These are phyloP conservation scores for Bombus pascuorum DNA, from an alignment of 1,140 invertebrate species.

Conservation along the genomic window DNA sequence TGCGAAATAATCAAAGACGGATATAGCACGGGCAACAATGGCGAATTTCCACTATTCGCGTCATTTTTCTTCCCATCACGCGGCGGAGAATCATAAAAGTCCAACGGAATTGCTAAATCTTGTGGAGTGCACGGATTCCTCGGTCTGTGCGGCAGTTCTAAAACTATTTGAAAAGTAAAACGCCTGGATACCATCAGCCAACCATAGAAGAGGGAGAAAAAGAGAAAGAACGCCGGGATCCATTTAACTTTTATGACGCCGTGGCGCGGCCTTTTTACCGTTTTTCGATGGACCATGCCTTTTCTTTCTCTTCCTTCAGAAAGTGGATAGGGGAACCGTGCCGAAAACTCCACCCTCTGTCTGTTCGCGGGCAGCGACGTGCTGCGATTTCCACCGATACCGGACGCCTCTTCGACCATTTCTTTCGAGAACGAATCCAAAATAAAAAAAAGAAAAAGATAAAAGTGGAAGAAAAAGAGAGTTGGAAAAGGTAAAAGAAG, in stretches of 20 bases:
- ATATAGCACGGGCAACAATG: neutral
- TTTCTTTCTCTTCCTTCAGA: neutral
- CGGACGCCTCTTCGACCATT: neutral
- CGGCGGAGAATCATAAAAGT: slow-evolving; percentile 27
- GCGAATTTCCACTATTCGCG: neutral
- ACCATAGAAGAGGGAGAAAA: neutral
- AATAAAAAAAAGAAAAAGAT: neutral
- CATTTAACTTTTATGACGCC: slow-evolving; percentile 67
- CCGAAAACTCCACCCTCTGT: slow-evolving; percentile 50
- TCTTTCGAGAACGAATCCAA: neutral
- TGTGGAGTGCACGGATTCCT: slow-evolving; percentile 16
- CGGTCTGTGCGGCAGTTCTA: slow-evolving; percentile 19
- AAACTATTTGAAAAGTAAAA: slow-evolving; percentile 57
- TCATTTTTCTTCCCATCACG: slow-evolving; percentile 3
- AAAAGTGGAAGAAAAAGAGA: neutral
- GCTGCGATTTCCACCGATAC: slow-evolving; percentile 43
- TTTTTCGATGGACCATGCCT: slow-evolving; percentile 54
- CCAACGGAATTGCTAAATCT: slow-evolving; percentile 53
- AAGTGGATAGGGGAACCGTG: neutral
- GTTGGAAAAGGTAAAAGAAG: neutral
- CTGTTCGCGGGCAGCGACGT: slow-evolving; percentile 32
- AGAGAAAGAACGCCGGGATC: slow-evolving; percentile 41
- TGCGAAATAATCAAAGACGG: neutral
- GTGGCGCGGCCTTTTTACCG: slow-evolving; percentile 43
- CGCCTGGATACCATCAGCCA: slow-evolving; percentile 36